These are phyloP conservation scores for Calycopis cecrops DNA, from an alignment of 1,140 invertebrate species.

Conservation along the genomic window DNA sequence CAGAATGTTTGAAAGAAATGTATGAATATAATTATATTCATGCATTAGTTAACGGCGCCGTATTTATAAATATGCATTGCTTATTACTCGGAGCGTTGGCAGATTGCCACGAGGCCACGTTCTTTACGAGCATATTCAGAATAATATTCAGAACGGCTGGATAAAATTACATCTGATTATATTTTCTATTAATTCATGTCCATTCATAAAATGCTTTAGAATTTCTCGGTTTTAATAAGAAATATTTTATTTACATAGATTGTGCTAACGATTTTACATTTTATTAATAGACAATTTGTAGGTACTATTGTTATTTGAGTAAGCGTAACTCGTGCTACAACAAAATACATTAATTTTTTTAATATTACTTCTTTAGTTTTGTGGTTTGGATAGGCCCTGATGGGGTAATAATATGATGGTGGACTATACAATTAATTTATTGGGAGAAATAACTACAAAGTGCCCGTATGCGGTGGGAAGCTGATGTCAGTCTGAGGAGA, in stretches of 20 bases:
- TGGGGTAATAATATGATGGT: too few relatives aligned
- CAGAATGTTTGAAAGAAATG: background rate
- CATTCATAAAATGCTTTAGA: background rate
- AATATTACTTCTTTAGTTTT: too few relatives aligned
- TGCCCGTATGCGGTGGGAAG: too few relatives aligned
- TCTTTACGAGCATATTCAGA: constrained; percentile 1
- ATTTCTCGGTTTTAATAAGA: background rate
- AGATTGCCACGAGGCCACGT: background rate
- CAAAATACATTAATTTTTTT: too few relatives aligned
- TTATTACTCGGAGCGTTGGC: background rate
- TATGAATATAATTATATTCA: constrained; percentile 8
- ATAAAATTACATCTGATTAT: constrained; percentile 5
- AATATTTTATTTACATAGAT: background rate
- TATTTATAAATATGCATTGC: constrained; percentile 11
- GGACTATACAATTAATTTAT: too few relatives aligned
- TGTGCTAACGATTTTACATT: too few relatives aligned
- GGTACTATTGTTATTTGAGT: too few relatives aligned
- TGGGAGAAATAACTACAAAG: too few relatives aligned
- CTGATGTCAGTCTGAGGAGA: too few relatives aligned
- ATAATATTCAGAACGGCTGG: background rate
- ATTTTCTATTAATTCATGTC: background rate
- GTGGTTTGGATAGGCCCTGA: too few relatives aligned
- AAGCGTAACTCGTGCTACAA: too few relatives aligned
- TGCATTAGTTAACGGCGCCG: constrained; percentile 2
- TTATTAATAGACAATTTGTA: too few relatives aligned